These are phyloP conservation scores for Acanthiza pusilla DNA, from an alignment of 2,797 vertebrate species.

Conservation along the genomic window DNA sequence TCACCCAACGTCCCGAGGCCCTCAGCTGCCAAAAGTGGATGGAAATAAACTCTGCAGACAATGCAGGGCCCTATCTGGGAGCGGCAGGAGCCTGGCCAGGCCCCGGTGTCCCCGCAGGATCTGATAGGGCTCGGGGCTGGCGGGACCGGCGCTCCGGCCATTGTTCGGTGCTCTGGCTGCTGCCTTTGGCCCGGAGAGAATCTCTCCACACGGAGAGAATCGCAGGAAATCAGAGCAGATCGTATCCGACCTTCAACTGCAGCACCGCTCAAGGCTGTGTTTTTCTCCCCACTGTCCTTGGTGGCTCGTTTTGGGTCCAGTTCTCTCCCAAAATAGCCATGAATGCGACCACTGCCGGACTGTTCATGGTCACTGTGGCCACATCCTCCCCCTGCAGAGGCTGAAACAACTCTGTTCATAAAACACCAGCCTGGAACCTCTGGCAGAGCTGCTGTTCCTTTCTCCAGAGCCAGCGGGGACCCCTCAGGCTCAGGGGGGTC, in stretches of 20 bases:
- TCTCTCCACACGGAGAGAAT: not conserved
- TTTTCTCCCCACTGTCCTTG: not conserved
- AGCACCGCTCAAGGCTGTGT: not conserved
- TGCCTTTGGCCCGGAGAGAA: not conserved
- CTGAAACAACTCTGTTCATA: not conserved
- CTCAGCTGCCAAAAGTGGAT: conserved; percentile 9
- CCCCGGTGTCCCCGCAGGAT: not conserved
- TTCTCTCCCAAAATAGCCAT: not conserved
- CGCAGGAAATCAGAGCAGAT: not conserved
- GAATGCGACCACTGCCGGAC: accelerated
- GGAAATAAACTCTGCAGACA: conserved; percentile 59
- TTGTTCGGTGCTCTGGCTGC: not conserved
- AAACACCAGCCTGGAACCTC: not conserved
- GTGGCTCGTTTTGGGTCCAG: not conserved
- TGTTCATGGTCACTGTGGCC: not conserved
- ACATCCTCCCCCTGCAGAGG: not conserved
- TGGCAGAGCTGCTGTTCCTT: not conserved
- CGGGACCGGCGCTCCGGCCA: not conserved
- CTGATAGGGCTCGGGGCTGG: conserved; percentile 12
- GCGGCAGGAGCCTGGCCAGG: not conserved
- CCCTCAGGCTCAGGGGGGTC: not conserved
- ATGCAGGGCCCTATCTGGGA: conserved; percentile 16
- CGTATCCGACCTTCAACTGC: not conserved
- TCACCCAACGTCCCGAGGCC: not conserved
- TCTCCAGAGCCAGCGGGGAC: not conserved